phyloP scores from a whole-genome alignment of 92 coral and sea anemone genomes.

The Epizoanthus ramosus region DNA sequence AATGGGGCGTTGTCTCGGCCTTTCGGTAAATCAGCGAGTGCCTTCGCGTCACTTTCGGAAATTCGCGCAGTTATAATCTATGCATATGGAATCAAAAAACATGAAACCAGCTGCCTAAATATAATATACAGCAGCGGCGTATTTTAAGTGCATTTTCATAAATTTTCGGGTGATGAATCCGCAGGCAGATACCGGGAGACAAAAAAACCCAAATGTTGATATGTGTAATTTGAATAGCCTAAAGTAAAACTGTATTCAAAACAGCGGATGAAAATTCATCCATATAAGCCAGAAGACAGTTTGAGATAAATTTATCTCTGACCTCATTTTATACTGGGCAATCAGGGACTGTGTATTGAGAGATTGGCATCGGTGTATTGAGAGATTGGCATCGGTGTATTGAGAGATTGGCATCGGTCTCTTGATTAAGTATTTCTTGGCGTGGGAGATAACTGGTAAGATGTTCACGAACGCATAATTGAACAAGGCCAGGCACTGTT shows the following conservation, averaged over 20 bases:
- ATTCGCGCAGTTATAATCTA: background rate
- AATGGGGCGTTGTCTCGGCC: too few relatives aligned
- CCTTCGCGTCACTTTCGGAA: background rate
- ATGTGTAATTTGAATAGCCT: background rate
- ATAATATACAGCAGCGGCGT: background rate
- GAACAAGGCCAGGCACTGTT: background rate
- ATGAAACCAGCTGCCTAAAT: background rate
- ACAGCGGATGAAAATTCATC: too few relatives aligned
- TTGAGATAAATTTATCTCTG: constrained; percentile 30
- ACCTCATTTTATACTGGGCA: background rate
- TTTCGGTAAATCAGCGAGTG: too few relatives aligned
- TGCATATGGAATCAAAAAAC: background rate
- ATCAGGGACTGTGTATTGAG: background rate
- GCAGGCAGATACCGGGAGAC: background rate
- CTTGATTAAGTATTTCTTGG: background rate
- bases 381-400: background rate
- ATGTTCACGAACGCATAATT: background rate
- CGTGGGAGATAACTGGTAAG: constrained; percentile 6
- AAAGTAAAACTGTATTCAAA: too few relatives aligned
- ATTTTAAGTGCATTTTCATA: background rate
- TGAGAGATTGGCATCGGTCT: background rate
- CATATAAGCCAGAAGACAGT: background rate
- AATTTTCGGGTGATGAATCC: constrained; percentile 8
- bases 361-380: background rate
- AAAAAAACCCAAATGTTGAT: background rate